Percentiles rank a stretch among this genome's conserved stretches.
phyloP scores from a whole-genome alignment of 2,113 vertebrate genomes.

The Eclectus roratus region DNA sequence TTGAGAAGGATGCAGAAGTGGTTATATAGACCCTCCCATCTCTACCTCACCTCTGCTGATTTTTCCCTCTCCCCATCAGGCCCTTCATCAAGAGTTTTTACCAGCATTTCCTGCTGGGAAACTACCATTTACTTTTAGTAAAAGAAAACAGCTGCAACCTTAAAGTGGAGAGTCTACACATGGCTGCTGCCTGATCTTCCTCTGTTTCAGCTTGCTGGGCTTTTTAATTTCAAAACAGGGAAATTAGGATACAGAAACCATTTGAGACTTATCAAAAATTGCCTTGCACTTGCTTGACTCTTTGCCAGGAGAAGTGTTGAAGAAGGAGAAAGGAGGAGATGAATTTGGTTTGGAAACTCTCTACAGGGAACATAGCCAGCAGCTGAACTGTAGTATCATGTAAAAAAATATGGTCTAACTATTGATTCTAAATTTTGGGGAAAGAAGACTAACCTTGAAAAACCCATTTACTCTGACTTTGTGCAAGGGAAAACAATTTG shows the following conservation, averaged over 20 bases:
- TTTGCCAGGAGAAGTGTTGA: background rate
- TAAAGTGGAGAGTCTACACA: background rate
- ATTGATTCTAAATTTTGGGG: background rate
- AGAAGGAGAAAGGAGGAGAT: background rate
- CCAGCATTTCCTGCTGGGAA: background rate
- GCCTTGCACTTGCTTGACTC: background rate
- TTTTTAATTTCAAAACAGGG: background rate
- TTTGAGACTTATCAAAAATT: background rate
- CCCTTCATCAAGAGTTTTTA: background rate
- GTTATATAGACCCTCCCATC: fast-evolving
- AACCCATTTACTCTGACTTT: background rate
- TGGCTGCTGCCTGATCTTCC: background rate
- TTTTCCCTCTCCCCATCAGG: background rate
- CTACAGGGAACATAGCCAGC: background rate
- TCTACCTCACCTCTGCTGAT: background rate
- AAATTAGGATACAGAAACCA: background rate
- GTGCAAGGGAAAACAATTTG: background rate
- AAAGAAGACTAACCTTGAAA: background rate
- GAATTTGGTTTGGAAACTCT: background rate
- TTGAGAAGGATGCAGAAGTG: background rate
- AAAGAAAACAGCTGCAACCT: background rate
- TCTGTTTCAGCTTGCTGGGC: background rate
- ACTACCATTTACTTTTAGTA: background rate
- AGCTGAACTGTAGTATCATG: background rate
- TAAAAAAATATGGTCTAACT: background rate